Base-by-base conservation (phyloP, 1,140 invertebrate species). In the Leguminivora glycinivorella region DNA sequence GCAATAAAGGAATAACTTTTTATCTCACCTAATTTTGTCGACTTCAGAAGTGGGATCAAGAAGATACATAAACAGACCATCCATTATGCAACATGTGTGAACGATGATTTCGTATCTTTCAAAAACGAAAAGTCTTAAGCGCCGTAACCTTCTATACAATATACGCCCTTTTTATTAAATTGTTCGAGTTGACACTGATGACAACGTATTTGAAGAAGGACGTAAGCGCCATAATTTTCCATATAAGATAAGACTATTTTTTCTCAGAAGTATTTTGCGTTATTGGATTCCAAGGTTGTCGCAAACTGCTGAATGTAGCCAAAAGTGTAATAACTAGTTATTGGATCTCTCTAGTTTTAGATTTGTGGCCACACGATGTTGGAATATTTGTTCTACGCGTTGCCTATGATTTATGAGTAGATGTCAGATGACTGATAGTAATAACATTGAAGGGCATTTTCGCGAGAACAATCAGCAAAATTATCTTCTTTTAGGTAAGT, bases 241-340 rank as follows among this genome's bases (percentile, higher is more conserved):
- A 17, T n/a, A 17, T 43, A 43, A 43, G 40, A 22, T 52, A 52
- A 6, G 1, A 22, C 47, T 19, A 6, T 22, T 19, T 19, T 10
- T 22, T 10, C 1, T 52, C 1, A 52, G 47, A 5, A 2, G 7
- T 22, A 22, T 22, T 52, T 52, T 22, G 47, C 19, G 19, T 22
- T 52, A 52, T 52, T 52, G 47, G 47, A 52, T 19, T 52, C 19
- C 1, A 19, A 52, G 7, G 10, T 52, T 52, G 19, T 52, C 19
- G 17, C 7, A 52, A 52, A 52, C 19, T 9, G 47, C 47, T 52
- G 47, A 52, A 9, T 52, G 19, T 52, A 19, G 19, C 47, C 10
- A n/a, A 52, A 52, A 52, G 47, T 52, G 47, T 22, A 52, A 52
- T 52, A 52, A 10, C 47, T 52, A 52, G 47, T 52, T 52, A 52